Evolutionary conservation across 1,140 invertebrate species (phyloP).

Genomic region (Helicoverpa armigera): DNA sequence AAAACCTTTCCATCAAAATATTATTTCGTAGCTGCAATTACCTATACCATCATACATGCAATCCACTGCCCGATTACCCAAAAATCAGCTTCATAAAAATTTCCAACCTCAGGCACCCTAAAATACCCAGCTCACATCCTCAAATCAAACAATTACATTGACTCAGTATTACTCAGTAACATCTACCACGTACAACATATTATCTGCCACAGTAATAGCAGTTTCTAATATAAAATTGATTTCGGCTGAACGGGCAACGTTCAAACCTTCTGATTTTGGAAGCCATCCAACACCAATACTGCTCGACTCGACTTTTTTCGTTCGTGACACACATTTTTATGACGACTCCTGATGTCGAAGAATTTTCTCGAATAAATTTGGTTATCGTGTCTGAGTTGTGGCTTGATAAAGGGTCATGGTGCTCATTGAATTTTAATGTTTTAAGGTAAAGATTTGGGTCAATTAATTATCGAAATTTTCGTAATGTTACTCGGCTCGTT

Average conservation of each 20-base stretch:
- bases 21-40: too few relatives aligned
- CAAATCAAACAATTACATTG: slow-evolving; percentile 24
- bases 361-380: slow-evolving; percentile 58
- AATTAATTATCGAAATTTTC: too few relatives aligned
- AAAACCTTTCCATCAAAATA: too few relatives aligned
- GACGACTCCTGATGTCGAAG: slow-evolving; percentile 56
- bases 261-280: slow-evolving; percentile 46
- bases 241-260: slow-evolving; percentile 44
- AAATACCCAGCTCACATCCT: slow-evolving; percentile 7
- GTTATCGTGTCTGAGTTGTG: slow-evolving; percentile 45
- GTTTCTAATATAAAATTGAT: slow-evolving; percentile 52
- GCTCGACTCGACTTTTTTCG: slow-evolving; percentile 52
- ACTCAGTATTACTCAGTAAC: not conserved
- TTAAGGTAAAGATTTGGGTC: too few relatives aligned
- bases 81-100: not conserved
- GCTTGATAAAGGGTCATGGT: not conserved
- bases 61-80: not conserved
- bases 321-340: slow-evolving; percentile 57
- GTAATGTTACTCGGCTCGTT: too few relatives aligned
- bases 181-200: slow-evolving; percentile 31
- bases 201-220: slow-evolving; percentile 43
- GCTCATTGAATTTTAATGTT: too few relatives aligned
- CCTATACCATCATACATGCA: not conserved
- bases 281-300: slow-evolving; percentile 43
- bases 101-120: not conserved